Base-by-base conservation (phyloP, 2,113 vertebrate genomes). In the Promerops cafer region DNA sequence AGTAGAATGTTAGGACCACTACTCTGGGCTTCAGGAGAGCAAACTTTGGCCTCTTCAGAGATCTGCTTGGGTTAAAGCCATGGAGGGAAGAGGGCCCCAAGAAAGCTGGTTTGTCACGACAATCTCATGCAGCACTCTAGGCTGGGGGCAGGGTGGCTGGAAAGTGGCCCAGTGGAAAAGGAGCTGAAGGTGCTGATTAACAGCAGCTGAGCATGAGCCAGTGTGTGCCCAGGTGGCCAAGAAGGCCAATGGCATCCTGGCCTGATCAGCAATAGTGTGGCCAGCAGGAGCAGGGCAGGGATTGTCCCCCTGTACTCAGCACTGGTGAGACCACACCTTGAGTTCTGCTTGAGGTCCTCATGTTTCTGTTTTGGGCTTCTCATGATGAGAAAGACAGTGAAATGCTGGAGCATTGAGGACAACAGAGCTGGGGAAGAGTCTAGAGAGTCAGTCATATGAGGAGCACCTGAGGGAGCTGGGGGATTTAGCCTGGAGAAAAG, bases 141-240 rank as follows among this genome's bases (percentile, higher is more conserved):
- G 7, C 33, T 44, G 19, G 10, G 10, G 33, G 2, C 53, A 45
- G 28, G 66, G 52, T n/a, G 28, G 6, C 13, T 66, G 23, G 7
- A 59, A 74, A 66, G 3, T 2, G 4, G 18, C 15, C 10, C 6
- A 4, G 22, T 3, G 13, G 45, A 60, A 61, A 78, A 40, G 24
- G 4, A 39, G 5, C 30, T 71, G 16, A 2, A 1, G 8, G 5
- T 47, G 57, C 16, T 10, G 5, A 1, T 47, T 4, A 1, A 35
- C 49, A 42, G 49, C 20, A 18, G 17, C 17, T 74, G 44, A 59
- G 12, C 33, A 8, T 1, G 22, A 89, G 23, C 19, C n/a, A 52
- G 19, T 1, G 5, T 4, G 60, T n/a, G 39, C 28, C 39, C 69
- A 60, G 28, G 52, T n/a, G 23, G 27, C 60, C 87, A 66, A 39